Conservation (phyloP, 1,140 invertebrate genomes). For the roundworm (Caenorhabditis elegans) region DNA sequence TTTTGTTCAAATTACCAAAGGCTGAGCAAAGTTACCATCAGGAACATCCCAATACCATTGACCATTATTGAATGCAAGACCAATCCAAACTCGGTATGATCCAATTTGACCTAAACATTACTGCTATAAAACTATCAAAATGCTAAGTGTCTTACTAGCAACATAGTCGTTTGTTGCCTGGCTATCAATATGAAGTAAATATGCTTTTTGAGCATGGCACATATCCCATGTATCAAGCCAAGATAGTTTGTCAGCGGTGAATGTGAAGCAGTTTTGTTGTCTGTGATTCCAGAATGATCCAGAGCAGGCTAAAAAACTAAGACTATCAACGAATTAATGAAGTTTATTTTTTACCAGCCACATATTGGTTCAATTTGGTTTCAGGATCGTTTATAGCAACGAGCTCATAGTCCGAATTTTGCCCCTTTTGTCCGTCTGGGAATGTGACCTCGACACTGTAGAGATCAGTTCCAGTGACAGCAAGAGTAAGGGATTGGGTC, state of each 20-base stretch:
- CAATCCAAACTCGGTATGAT: conserved; percentile 21
- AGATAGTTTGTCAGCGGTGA: not conserved
- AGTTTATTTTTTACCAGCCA: not conserved
- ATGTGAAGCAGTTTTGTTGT: conserved; percentile 15
- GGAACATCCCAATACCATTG: conserved; percentile 50
- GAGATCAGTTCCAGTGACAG: conserved; percentile 29
- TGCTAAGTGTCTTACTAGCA: not conserved
- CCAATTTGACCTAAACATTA: not conserved
- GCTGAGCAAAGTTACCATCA: conserved; percentile 6
- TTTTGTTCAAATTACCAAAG: not conserved
- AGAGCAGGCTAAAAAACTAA: conserved; percentile 32
- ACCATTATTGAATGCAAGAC: conserved; percentile 27
- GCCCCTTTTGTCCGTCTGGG: conserved; percentile 39
- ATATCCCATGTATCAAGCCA: not conserved
- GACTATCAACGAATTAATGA: not conserved
- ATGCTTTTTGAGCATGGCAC: conserved; percentile 28
- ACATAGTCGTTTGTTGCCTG: conserved; percentile 2
- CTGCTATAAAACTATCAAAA: not conserved
- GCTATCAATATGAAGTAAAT: not conserved
- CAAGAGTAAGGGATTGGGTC: conserved; percentile 47
- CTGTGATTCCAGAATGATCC: conserved; percentile 1
- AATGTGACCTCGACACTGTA: conserved; percentile 12
- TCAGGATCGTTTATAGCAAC: conserved; percentile 10
- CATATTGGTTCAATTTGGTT: conserved; percentile 34
- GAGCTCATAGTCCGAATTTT: conserved; percentile 12